These are phyloP conservation scores for Micrasema minimum DNA, from an alignment of 1,140 invertebrate genomes.

Conservation along the genomic window DNA sequence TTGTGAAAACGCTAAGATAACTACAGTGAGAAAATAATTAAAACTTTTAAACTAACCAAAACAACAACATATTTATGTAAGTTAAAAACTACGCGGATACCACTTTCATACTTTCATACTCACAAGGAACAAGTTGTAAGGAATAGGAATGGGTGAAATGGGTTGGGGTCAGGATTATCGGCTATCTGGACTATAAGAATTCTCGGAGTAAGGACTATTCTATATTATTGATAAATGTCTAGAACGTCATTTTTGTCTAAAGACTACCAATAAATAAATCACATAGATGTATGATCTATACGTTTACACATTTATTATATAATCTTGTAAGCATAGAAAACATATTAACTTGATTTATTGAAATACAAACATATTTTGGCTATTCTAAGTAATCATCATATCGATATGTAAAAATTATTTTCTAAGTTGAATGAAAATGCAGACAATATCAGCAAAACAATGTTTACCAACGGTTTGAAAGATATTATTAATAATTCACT, in stretches of 20 bases:
- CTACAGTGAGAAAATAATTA: constrained; percentile 45
- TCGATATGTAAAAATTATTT: no score
- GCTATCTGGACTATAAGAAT: no score
- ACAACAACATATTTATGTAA: constrained; percentile 17
- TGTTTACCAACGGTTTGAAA: neutral
- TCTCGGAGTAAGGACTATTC: neutral
- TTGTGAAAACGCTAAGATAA: constrained; percentile 9
- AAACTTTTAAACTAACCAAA: constrained; percentile 14
- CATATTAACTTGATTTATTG: constrained; percentile 1
- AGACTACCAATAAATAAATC: constrained; percentile 22
- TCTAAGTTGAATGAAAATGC: neutral
- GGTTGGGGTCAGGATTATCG: no score
- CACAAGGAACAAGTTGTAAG: neutral
- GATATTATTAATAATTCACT: neutral
- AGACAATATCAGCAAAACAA: constrained; percentile 2
- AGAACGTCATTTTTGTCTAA: constrained; percentile 13
- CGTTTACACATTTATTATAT: constrained; percentile 32
- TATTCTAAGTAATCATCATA: constrained; percentile 13
- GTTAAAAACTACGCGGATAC: constrained; percentile 46
- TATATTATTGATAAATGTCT: constrained; percentile 22
- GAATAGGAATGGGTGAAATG: no score
- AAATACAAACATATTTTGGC: constrained; percentile 13
- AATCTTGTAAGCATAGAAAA: constrained; percentile 26
- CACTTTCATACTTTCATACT: constrained; percentile 43
- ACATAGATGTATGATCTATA: constrained; percentile 29